Conservation (phyloP, 2,113 vertebrate species). For the Marmota flaviventris region DNA sequence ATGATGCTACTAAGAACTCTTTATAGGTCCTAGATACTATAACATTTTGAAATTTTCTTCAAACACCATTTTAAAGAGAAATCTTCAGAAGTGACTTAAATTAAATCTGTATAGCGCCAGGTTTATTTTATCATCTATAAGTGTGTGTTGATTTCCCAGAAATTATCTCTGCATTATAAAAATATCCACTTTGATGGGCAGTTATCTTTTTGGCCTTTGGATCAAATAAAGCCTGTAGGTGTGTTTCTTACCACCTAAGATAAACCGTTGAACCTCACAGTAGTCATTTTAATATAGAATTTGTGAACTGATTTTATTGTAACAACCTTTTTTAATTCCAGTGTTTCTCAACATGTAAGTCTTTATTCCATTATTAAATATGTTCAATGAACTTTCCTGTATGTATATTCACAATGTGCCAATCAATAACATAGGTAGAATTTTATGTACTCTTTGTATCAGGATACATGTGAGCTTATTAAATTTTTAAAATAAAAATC, state of each 20-base stretch:
- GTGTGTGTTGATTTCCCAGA: not conserved
- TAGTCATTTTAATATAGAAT: not conserved
- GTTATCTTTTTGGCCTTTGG: not conserved
- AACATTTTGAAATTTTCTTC: not conserved
- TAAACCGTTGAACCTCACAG: not conserved
- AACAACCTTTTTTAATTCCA: not conserved
- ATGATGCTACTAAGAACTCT: constrained; percentile 42
- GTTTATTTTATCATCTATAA: not conserved
- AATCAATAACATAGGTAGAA: not conserved
- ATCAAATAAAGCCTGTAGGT: not conserved
- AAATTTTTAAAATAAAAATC: not conserved
- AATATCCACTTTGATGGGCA: not conserved
- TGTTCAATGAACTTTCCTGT: not conserved
- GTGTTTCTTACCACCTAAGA: not conserved
- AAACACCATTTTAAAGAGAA: not conserved
- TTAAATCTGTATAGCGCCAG: not conserved
- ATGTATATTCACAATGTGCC: not conserved
- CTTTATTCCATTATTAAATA: not conserved
- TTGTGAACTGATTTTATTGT: constrained; percentile 27
- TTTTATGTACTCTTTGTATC: not conserved
- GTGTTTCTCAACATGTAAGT: not conserved
- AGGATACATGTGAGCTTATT: not conserved
- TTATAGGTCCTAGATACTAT: constrained; percentile 34
- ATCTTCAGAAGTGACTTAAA: constrained; percentile 6
- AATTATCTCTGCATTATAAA: constrained; percentile 8